phyloP scores from a whole-genome alignment of 2,113 vertebrate species.

The Neopipo cinnamomea region DNA sequence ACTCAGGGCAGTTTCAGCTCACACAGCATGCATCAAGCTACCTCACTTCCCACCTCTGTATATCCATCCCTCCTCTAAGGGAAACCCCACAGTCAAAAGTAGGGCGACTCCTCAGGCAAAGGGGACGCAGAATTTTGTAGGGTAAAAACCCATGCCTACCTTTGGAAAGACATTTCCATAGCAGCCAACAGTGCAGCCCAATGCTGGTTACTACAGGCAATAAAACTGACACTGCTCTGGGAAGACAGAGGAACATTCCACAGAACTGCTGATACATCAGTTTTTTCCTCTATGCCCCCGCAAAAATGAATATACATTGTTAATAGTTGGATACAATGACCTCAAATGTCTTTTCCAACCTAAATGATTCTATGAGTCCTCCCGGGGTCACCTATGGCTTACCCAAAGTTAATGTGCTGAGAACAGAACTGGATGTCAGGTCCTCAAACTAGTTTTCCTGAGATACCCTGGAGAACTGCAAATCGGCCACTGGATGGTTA shows the following conservation, averaged over 20 bases:
- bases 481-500: background rate
- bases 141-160: background rate
- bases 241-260: background rate
- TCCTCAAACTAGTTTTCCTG: background rate
- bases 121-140: background rate
- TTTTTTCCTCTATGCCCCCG: background rate
- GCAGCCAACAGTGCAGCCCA: background rate
- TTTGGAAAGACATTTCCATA: background rate
- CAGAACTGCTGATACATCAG: background rate
- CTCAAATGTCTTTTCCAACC: background rate
- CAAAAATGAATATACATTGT: background rate
- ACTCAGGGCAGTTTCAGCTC: background rate
- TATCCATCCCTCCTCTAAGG: background rate
- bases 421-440: background rate
- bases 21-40: background rate
- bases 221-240: background rate
- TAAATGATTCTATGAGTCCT: background rate
- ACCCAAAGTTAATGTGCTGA: background rate
- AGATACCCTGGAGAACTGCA: background rate
- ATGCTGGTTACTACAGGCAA: background rate
- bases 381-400: background rate
- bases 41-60: rapidly evolving
- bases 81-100: background rate
- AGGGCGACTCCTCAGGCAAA: background rate
- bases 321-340: background rate